phyloP scores from a whole-genome alignment of 2,888 invertebrate genomes.

The Drosophila peninsularis region DNA sequence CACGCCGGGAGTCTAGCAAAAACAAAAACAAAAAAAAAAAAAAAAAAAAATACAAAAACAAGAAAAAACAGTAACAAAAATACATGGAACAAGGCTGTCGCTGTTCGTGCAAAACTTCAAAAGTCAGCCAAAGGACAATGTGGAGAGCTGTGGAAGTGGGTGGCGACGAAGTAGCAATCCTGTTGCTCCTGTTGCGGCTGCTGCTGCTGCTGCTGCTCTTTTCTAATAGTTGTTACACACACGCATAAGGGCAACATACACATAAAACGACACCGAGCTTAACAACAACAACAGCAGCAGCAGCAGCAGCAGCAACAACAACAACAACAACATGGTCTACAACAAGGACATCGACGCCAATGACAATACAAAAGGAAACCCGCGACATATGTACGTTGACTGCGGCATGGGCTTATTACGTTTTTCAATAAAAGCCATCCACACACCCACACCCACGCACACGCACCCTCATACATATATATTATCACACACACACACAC shows the following conservation, averaged over 20 bases:
- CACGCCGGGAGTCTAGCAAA: conserved; percentile 35
- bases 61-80: background rate
- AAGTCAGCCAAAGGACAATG: conserved; percentile 53
- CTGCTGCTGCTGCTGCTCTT: conserved; percentile 57
- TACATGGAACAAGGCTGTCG: conserved; percentile 14
- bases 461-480: conserved; percentile 25
- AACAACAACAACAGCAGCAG: conserved; percentile 35
- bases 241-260: conserved; percentile 44
- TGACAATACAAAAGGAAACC: conserved; percentile 71
- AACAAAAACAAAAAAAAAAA: conserved; percentile 12
- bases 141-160: background rate
- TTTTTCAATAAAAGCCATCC: conserved; percentile 62
- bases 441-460: conserved; percentile 18
- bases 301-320: conserved; percentile 31
- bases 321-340: conserved; percentile 37
- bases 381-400: conserved; percentile 72
- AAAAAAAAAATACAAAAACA: conserved; percentile 1
- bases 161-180: conserved; percentile 41
- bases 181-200: conserved; percentile 55
- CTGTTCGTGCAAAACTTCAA: conserved; percentile 42
- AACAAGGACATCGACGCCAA: conserved; percentile 62
- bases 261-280: conserved; percentile 46
- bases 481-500: conserved; percentile 17
- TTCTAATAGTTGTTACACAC: conserved; percentile 72
- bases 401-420: conserved; percentile 65